Conservation (phyloP, 2,888 invertebrate species). For the Eupsilia transversa region DNA sequence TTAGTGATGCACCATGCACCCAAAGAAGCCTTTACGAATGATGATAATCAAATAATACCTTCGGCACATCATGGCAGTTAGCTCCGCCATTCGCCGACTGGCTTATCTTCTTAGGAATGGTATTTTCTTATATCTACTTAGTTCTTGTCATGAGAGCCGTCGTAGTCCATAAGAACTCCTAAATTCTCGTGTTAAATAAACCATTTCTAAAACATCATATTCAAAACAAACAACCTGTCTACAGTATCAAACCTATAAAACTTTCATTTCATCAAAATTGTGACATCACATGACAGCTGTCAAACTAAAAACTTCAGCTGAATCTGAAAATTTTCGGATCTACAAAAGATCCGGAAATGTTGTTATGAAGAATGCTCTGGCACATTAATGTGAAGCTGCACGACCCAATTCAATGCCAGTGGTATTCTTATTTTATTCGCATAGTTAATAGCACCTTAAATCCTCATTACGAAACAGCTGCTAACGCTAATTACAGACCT, state of each 20-base stretch:
- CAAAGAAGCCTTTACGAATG: not conserved
- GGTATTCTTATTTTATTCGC: slow-evolving; percentile 7
- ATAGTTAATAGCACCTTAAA: not conserved
- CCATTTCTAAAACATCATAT: not conserved
- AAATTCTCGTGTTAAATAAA: not conserved
- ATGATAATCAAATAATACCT: slow-evolving; percentile 4
- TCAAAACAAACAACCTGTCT: not conserved
- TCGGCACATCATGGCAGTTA: not conserved
- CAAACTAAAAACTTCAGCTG: not conserved
- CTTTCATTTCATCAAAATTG: too few species aligned
- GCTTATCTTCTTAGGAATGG: not conserved
- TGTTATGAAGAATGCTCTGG: not conserved
- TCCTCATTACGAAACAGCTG: slow-evolving; percentile 15
- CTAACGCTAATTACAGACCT: slow-evolving; percentile 21
- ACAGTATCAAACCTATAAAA: too few species aligned
- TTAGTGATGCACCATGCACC: not conserved
- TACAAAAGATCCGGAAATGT: too few species aligned
- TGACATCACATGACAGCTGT: not conserved
- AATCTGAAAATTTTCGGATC: too few species aligned
- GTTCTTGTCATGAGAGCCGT: not conserved
- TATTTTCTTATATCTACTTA: not conserved
- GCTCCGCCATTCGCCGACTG: not conserved
- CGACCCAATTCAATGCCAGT: not conserved
- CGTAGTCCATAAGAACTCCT: not conserved
- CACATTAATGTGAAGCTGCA: not conserved